phyloP scores from a whole-genome alignment of 1,140 invertebrate species.

The Odontomachus brunneus region DNA sequence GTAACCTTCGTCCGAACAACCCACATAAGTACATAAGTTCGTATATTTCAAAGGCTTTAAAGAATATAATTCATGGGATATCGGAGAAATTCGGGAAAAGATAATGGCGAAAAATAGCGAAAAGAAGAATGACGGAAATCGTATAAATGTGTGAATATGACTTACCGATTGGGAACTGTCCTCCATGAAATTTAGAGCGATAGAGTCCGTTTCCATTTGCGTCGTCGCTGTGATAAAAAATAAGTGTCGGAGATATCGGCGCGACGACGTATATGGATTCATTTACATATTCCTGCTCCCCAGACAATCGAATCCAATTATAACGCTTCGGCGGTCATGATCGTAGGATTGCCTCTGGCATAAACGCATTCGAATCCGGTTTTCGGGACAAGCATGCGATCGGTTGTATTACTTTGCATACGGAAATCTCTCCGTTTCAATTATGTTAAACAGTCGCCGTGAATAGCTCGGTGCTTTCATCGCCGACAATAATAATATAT shows the following conservation, averaged over 20 bases:
- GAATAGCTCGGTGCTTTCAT: not conserved
- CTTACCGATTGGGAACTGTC: not conserved
- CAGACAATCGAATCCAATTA: conserved; percentile 76
- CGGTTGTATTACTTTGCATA: conserved; percentile 22
- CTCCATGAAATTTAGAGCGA: conserved; percentile 12
- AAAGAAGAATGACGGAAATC: not conserved
- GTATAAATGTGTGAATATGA: not conserved
- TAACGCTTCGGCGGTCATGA: conserved; percentile 55
- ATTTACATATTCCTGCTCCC: conserved; percentile 74
- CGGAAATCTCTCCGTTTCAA: conserved; percentile 32
- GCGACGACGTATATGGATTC: conserved; percentile 42
- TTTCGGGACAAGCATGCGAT: conserved; percentile 1
- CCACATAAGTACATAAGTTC: too few species aligned
- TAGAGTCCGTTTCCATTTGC: conserved; percentile 32
- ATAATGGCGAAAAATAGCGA: too few species aligned
- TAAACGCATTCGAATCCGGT: conserved; percentile 45
- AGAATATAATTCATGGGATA: not conserved
- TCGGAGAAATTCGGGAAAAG: not conserved
- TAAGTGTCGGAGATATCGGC: conserved; percentile 42
- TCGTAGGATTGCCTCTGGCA: conserved; percentile 36
- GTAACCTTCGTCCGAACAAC: too few species aligned
- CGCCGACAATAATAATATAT: not conserved
- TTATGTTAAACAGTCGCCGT: not conserved
- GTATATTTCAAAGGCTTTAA: too few species aligned
- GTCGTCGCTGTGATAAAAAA: conserved; percentile 35